phyloP scores from a whole-genome alignment of 2,113 vertebrate species.

The Pterocles burchelli region DNA sequence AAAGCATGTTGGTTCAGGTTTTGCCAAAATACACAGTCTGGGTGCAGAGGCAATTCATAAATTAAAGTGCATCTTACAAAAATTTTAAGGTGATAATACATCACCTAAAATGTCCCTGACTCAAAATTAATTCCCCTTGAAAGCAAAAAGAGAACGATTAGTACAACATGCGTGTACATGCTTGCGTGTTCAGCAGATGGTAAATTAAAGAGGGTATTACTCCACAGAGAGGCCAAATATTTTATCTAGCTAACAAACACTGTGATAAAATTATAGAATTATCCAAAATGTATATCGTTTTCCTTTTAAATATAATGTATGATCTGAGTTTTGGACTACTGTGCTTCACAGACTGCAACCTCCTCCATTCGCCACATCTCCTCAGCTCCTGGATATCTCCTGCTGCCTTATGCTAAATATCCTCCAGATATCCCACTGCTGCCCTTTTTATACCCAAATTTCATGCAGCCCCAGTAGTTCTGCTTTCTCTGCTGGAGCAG shows the following conservation, averaged over 20 bases:
- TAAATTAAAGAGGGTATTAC: conserved; percentile 1
- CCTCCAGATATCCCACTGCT: conserved; percentile 46
- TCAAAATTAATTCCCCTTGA: not conserved
- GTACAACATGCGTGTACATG: not conserved
- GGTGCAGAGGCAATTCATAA: not conserved
- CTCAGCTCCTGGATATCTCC: conserved; percentile 11
- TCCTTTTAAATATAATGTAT: not conserved
- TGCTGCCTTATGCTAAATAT: conserved; percentile 46
- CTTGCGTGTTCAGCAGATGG: not conserved
- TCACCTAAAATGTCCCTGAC: not conserved
- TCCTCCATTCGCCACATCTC: conserved; percentile 1
- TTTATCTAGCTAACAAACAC: conserved; percentile 7
- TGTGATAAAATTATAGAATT: not conserved
- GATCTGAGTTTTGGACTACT: not conserved
- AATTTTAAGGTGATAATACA: not conserved
- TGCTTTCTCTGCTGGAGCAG: conserved; percentile 55
- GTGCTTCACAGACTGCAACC: conserved; percentile 18
- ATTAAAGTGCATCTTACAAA: not conserved
- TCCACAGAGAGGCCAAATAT: conserved; percentile 3
- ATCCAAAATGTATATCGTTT: not conserved
- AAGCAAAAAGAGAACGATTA: not conserved
- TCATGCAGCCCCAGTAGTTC: conserved; percentile 30
- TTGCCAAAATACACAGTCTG: not conserved
- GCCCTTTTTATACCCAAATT: conserved; percentile 50
- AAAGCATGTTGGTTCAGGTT: not conserved